Evolutionary conservation across 2,888 invertebrate species (phyloP).

Genomic region (Balanococcus diminutus): DNA sequence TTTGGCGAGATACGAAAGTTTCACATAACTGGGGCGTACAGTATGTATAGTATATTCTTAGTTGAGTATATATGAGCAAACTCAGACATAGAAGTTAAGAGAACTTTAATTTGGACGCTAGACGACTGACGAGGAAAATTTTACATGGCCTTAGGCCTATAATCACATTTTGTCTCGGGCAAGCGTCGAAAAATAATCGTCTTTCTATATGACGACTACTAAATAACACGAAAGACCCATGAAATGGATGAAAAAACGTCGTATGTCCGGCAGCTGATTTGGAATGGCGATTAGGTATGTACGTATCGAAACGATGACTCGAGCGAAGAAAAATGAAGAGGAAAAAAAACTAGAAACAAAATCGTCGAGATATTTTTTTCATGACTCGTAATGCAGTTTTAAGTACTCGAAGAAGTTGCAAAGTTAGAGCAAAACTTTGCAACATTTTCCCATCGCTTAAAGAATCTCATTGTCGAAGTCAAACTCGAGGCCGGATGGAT

Average conservation of each 20-base stretch:
- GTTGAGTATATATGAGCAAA: not conserved
- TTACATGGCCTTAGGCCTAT: not conserved
- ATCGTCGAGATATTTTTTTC: constrained; percentile 9
- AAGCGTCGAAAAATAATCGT: constrained; percentile 8
- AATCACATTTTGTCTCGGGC: not conserved
- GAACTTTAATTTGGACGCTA: not conserved
- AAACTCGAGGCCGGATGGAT: not conserved
- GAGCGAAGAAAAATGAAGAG: not conserved
- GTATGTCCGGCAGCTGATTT: not conserved
- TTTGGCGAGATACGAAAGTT: constrained; percentile 11
- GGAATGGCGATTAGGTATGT: not conserved
- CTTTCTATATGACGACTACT: not conserved
- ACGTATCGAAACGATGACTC: not conserved
- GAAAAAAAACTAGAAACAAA: not conserved
- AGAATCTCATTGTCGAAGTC: not conserved
- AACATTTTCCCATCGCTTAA: not conserved
- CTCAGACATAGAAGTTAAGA: not conserved
- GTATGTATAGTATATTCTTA: not conserved
- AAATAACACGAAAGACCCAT: too few species aligned
- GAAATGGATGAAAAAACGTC: not conserved
- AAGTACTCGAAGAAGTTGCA: constrained; percentile 13
- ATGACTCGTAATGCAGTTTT: constrained; percentile 4
- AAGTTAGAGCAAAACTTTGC: not conserved
- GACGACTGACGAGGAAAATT: constrained; percentile 18
- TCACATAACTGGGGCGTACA: not conserved